phyloP scores from a whole-genome alignment of 2,113 vertebrate species.

The Seriola dumerili region DNA sequence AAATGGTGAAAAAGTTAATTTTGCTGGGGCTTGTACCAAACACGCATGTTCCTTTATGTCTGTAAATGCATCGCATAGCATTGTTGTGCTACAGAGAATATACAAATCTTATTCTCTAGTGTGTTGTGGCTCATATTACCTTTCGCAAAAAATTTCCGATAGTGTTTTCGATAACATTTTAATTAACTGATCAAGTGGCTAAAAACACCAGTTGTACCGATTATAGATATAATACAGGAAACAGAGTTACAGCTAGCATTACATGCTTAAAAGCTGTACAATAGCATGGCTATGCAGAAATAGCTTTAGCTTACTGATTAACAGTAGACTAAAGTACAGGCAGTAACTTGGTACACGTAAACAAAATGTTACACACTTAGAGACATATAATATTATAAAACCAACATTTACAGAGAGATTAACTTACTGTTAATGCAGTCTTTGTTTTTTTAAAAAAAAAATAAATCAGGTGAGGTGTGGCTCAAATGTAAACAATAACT shows the following conservation, averaged over 20 bases:
- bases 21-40: too few species aligned
- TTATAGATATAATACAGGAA: not conserved
- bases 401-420: not conserved
- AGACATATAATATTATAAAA: not conserved
- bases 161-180: too few species aligned
- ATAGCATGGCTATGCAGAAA: not conserved
- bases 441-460: not conserved
- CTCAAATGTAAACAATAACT: slow-evolving; percentile 17
- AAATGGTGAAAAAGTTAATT: too few species aligned
- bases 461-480: too few species aligned
- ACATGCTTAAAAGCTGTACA: not conserved
- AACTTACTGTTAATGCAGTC: not conserved
- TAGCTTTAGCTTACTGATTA: not conserved
- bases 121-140: too few species aligned
- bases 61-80: too few species aligned
- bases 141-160: too few species aligned
- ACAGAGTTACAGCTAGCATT: not conserved
- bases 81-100: too few species aligned
- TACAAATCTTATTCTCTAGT: too few species aligned
- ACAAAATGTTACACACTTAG: not conserved
- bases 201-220: too few species aligned
- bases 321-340: not conserved
- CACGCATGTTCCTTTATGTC: too few species aligned
- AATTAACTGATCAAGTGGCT: too few species aligned
- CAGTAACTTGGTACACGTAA: not conserved